Evolutionary conservation across 2,888 invertebrate species (phyloP).

Genomic region (Netelia fuscicornis): DNA sequence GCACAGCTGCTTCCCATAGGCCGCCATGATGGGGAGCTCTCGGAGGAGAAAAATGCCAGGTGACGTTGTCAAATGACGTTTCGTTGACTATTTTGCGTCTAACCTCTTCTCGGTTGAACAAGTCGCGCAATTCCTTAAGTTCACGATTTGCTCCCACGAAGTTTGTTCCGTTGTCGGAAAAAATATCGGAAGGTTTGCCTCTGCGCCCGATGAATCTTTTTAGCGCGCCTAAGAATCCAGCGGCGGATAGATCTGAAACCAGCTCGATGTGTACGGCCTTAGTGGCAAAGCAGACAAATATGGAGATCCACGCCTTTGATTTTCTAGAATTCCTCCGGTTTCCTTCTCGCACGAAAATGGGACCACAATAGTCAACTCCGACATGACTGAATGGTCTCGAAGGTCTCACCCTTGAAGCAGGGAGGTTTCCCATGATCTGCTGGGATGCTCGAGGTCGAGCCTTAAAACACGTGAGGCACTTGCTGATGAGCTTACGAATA

Average conservation of each 20-base stretch:
- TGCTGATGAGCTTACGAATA: no score
- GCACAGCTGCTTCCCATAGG: no score
- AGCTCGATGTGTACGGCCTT: background rate
- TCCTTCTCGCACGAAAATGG: background rate
- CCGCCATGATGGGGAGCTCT: no score
- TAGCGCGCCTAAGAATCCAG: conserved; percentile 57
- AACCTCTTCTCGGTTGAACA: no score
- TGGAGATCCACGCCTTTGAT: background rate
- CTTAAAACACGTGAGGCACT: no score
- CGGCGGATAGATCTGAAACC: conserved; percentile 56
- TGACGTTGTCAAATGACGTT: no score
- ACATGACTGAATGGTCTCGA: background rate
- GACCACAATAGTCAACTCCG: background rate
- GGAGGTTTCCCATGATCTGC: background rate
- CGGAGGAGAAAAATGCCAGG: no score
- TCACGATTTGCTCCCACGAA: no score
- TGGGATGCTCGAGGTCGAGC: no score
- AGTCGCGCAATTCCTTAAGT: no score
- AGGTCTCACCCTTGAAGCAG: background rate
- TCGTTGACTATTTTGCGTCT: no score
- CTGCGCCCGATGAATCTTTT: conserved; percentile 25
- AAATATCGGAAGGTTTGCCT: background rate
- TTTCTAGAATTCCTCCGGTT: background rate
- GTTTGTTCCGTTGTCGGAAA: no score
- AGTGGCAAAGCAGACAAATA: background rate